Percentiles rank a stretch among this genome's conserved stretches.
phyloP scores from a whole-genome alignment of 2,113 vertebrate species.

The Ceyx melanurus region DNA sequence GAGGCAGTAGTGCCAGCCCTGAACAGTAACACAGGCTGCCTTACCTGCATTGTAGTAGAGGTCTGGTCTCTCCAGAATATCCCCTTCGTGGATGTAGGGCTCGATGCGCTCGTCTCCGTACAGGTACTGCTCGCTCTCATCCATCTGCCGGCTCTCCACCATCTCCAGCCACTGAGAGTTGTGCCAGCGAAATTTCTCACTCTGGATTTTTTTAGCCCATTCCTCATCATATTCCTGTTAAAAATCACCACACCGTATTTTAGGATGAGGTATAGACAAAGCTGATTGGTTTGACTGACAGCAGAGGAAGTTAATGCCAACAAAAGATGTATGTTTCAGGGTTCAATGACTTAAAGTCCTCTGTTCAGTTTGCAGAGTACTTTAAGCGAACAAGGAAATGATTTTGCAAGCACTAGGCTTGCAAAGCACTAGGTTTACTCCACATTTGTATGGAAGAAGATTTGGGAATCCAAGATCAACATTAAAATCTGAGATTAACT shows the following conservation, averaged over 20 bases:
- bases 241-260: background rate
- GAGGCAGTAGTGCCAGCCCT: background rate
- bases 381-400: background rate
- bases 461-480: background rate
- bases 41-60: slow-evolving; percentile 90
- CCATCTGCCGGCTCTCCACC: slow-evolving; percentile 89
- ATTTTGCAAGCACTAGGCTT: background rate
- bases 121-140: slow-evolving; percentile 83
- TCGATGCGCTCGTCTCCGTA: slow-evolving; percentile 84
- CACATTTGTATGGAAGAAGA: background rate
- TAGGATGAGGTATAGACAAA: background rate
- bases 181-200: slow-evolving; percentile 90
- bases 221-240: slow-evolving; percentile 89
- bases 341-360: background rate
- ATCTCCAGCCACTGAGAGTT: slow-evolving; percentile 97
- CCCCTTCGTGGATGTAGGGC: slow-evolving; percentile 82
- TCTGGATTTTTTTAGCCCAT: slow-evolving; percentile 92
- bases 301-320: background rate
- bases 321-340: background rate
- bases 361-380: background rate
- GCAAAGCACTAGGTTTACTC: too few species aligned
- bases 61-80: slow-evolving; percentile 87
- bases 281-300: background rate
- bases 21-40: background rate
- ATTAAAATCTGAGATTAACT: background rate